Conservation (phyloP, 2,888 invertebrate genomes). For the Pantelozetes paolii region DNA sequence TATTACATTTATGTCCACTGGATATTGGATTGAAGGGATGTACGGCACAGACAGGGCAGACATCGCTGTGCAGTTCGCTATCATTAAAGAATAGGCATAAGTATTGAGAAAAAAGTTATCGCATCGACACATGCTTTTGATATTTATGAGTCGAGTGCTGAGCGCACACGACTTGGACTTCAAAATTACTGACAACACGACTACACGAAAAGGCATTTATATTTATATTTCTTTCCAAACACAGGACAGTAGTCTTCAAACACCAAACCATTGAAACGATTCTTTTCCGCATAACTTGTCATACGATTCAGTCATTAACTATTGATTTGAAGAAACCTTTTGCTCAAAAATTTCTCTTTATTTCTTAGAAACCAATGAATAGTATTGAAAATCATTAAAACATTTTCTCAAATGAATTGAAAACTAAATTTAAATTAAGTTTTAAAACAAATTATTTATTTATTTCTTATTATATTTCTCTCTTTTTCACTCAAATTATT, state of each 20-base stretch:
- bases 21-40: not conserved
- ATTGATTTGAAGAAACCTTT: not conserved
- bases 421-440: too few relatives aligned
- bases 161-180: not conserved
- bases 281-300: not conserved
- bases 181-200: not conserved
- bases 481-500: too few relatives aligned
- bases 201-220: not conserved
- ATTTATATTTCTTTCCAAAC: not conserved
- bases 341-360: not conserved
- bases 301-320: not conserved
- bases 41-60: not conserved
- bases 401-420: not conserved
- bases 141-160: not conserved
- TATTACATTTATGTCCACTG: conserved; percentile 2
- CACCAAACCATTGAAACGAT: not conserved
- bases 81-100: not conserved
- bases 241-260: not conserved
- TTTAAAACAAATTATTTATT: too few relatives aligned
- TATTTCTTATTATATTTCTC: too few relatives aligned
- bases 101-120: not conserved
- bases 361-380: not conserved
- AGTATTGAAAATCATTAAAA: not conserved
- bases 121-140: conserved; percentile 6
- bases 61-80: not conserved